These are phyloP conservation scores for Pristionchus mayeri DNA, from an alignment of 2,888 invertebrate genomes.

Conservation along the genomic window DNA sequence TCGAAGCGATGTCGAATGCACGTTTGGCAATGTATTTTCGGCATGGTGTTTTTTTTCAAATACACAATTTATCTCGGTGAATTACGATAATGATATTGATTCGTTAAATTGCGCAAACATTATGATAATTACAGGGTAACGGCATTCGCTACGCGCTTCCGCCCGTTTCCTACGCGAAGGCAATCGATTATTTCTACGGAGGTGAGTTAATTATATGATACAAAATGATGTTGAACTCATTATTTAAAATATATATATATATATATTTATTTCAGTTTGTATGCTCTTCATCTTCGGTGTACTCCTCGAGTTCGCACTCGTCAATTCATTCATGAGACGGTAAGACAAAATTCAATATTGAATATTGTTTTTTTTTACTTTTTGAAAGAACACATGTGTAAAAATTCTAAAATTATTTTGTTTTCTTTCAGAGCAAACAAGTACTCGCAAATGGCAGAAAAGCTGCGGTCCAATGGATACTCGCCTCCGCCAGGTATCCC, in stretches of 20 bases:
- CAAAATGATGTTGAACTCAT: no score
- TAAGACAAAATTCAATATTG: neutral
- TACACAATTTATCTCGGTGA: neutral
- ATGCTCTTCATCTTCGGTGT: conserved; percentile 73
- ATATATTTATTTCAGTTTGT: conserved; percentile 61
- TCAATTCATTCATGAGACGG: conserved; percentile 68
- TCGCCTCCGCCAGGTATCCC: conserved; percentile 40
- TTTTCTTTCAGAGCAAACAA: conserved; percentile 61
- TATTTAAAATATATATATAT: neutral
- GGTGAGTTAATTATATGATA: no score
- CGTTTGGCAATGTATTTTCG: no score
- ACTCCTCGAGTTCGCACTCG: conserved; percentile 70
- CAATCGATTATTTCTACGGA: conserved; percentile 72
- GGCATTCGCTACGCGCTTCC: conserved; percentile 71
- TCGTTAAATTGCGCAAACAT: no score
- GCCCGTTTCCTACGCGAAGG: conserved; percentile 70
- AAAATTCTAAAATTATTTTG: neutral
- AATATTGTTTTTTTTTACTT: neutral
- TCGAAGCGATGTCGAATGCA: neutral
- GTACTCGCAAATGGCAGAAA: conserved; percentile 71
- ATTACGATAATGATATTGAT: neutral
- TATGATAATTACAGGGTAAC: conserved; percentile 64
- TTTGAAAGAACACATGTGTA: neutral
- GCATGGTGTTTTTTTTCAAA: neutral
- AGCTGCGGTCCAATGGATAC: conserved; percentile 55